Evolutionary conservation across 2,113 vertebrate species (phyloP).

Genomic region (Panthera uncia): DNA sequence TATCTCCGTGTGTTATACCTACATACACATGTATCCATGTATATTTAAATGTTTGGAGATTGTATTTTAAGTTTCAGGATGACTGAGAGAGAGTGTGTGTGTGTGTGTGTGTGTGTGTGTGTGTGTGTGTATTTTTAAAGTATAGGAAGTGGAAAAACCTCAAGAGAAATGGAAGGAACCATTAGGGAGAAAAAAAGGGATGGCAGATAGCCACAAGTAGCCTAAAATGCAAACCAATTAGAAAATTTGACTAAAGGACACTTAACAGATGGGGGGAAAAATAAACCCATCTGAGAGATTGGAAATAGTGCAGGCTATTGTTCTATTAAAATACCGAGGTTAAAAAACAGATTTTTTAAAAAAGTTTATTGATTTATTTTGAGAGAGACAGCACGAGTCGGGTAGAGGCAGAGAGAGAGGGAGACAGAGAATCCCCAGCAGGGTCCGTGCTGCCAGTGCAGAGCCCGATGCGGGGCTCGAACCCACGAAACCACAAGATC

Average conservation of each 20-base stretch:
- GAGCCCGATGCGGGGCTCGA: no score
- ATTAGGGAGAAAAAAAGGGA: no score
- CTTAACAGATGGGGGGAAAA: not conserved
- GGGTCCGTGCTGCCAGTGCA: no score
- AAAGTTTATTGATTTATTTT: no score
- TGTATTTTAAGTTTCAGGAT: constrained; percentile 2
- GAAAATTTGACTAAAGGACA: not conserved
- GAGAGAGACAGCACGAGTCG: no score
- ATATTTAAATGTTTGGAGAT: not conserved
- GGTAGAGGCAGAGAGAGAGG: no score
- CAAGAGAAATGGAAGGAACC: not conserved
- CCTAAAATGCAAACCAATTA: constrained; percentile 4
- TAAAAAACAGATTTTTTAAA: not conserved
- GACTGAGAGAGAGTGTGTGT: not conserved
- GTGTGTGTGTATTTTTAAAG: not conserved
- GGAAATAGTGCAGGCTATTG: not conserved
- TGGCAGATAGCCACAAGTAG: not conserved
- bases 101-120: not conserved
- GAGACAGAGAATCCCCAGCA: no score
- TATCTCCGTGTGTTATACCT: not conserved
- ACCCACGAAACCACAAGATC: no score
- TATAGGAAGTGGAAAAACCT: not conserved
- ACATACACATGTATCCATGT: constrained; percentile 1
- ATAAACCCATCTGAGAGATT: constrained; percentile 5
- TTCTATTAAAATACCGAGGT: constrained; percentile 26